Conservation (phyloP, 2,797 vertebrate species). For the Nannoperca australis region DNA sequence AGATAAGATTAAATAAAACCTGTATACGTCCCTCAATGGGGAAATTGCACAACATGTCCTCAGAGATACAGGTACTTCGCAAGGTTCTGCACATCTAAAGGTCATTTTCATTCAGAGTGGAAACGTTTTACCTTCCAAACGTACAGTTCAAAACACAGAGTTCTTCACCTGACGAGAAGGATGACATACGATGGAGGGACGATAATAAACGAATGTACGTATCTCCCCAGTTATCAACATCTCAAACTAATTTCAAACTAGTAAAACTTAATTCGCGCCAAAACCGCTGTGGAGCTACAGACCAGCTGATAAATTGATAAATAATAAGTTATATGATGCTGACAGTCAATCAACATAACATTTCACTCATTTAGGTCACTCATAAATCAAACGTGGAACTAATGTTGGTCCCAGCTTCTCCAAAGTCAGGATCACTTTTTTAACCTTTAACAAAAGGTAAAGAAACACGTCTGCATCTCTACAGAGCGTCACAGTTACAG, state of each 20-base stretch:
- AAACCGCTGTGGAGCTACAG: not conserved
- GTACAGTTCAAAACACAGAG: not conserved
- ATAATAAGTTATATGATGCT: not conserved
- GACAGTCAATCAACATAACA: not conserved
- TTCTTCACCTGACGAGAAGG: not conserved
- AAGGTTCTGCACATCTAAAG: not conserved
- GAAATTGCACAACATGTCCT: not conserved
- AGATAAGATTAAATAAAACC: no score
- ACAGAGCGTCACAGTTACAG: slow-evolving; percentile 3
- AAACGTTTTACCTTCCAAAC: not conserved
- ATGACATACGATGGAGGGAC: not conserved
- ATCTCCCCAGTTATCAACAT: not conserved
- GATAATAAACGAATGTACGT: not conserved
- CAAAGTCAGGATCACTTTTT: no score
- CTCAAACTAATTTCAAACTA: not conserved
- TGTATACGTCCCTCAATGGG: no score
- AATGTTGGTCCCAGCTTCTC: not conserved
- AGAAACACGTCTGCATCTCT: no score
- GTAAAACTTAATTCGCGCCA: no score
- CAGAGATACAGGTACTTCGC: not conserved
- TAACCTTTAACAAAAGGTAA: no score
- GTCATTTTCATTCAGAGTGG: not conserved
- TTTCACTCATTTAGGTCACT: not conserved
- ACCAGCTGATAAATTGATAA: no score
- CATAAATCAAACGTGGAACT: not conserved